These are phyloP conservation scores for Phalacrocorax carbo DNA, from an alignment of 2,113 vertebrate genomes.

Conservation along the genomic window DNA sequence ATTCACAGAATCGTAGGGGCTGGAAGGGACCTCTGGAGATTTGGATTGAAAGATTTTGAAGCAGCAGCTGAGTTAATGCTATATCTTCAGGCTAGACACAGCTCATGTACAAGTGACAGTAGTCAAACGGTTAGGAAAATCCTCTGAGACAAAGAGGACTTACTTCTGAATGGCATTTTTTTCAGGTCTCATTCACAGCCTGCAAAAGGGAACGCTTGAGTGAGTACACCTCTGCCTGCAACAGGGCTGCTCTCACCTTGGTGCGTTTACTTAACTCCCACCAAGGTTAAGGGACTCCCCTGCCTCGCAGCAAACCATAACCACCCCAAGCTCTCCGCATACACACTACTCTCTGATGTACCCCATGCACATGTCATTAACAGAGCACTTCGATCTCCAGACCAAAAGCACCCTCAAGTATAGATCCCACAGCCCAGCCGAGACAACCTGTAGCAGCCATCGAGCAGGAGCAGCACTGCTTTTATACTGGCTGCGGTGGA, in stretches of 20 bases:
- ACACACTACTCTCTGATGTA: neutral
- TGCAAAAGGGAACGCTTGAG: neutral
- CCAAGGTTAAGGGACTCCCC: neutral
- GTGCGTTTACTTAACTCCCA: neutral
- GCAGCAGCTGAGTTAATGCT: neutral
- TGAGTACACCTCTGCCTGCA: neutral
- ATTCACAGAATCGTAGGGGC: neutral
- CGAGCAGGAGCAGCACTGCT: fast-evolving
- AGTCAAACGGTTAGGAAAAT: neutral
- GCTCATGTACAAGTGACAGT: neutral
- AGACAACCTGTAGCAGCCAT: neutral
- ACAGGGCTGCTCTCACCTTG: neutral
- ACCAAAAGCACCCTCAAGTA: neutral
- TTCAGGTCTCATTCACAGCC: neutral
- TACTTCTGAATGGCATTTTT: neutral
- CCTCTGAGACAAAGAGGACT: neutral
- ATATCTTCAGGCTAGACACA: neutral
- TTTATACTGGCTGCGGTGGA: neutral
- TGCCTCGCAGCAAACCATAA: neutral
- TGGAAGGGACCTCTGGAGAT: too few species aligned
- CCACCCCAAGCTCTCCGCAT: neutral
- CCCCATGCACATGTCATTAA: neutral
- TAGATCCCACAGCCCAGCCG: neutral
- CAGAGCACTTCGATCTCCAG: neutral
- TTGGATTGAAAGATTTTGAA: neutral